Base-by-base conservation (phyloP, 2,888 invertebrate genomes). In the Linnaemya vulpina region DNA sequence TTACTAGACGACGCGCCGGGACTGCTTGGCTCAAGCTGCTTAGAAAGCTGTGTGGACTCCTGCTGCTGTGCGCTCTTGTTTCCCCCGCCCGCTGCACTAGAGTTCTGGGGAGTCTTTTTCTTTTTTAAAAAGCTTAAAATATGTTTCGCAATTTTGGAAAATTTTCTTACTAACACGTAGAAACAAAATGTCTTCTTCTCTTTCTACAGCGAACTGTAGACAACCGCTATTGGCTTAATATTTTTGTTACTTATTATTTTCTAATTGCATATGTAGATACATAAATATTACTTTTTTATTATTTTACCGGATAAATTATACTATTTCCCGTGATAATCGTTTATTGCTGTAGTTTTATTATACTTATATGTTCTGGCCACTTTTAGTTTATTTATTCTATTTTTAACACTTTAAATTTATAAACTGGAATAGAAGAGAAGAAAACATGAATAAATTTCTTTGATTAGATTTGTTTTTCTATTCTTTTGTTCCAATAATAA, bases 121-220 rank as follows among this genome's bases (percentile, higher is more conserved):
- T 92, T 91, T 91, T 91, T 91, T 81, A 91, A 90, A 90, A 91
- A 92, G 89, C 91, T 91, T 88, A 91, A 91, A 90, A 91, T 91
- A 89, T 92, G 91, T 90, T 91, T 91, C 91, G 91, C 91, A 92
- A 91, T 91, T 91, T 91, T 91, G 91, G 88, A 90, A 89, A 89
- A 87, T 90, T 91, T 89, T 87, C 78, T 60, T 87, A 82, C 11
- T 88, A 88, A 90, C 88, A 80, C 83, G 79, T 55, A 43, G 65
- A 51, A 53, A 62, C 20, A 79, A 85, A 87, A 80, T 67, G 35
- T 68, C 30, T 38, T 60, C 46, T 74, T 25, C 17, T 67, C 1
- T 67, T 60, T 22, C 13, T 63, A 51, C 51, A 51, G 63, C 53
- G 22, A 15, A 15, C 22, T 40, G 49, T 13, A n/a, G 25, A 22